Evolutionary conservation across 2,888 invertebrate genomes (phyloP), one percentile per base, ranked within the genome.

Genomic region (Ornithoptera alexandrae): DNA sequence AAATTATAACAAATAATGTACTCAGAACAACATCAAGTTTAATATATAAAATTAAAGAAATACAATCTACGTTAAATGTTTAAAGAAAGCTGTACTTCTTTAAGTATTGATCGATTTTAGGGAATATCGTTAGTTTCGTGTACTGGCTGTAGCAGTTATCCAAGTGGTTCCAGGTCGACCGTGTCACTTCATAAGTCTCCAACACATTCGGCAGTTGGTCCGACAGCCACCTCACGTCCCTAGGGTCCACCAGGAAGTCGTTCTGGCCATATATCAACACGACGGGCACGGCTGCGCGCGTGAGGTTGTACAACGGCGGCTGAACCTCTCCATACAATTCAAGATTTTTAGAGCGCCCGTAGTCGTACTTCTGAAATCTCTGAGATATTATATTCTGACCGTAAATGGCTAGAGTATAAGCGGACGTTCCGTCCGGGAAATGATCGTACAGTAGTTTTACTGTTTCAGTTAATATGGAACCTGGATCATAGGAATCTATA

Each of bases 191-290:
- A 74, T 93, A 89, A 67, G 89, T 90, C 70, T 93, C 94, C 42
- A 93, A 74, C 1, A 94, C 91, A 75, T 94, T 93, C 0, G 94
- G 94, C 36, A 96, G 81, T 68, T 90, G 83, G 0, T 81, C 77
- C 39, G 93, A 81, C 71, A 95, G 78, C 77, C 93, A 92, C 59
- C 91, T 77, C 0, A 95, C 93, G 68, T 95, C 95, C 78, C 87
- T 84, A 0, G 88, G 82, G 93, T 94, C 76, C 93, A 89, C 94
- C 90, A 94, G 80, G 94, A 96, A 77, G 93, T 94, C 89, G 56
- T 86, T 87, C 12, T 72, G 76, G 0, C 90, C 90, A 65, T 88
- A 88, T 56, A 90, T 75, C 7, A 81, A 73, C 4, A 90, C 75
- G 5, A 84, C 74, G 2, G 90, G 90, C 0, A 79, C 76, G 0